phyloP scores from a whole-genome alignment of 92 coral and sea anemone genomes.

The Desmophyllum pertusum region DNA sequence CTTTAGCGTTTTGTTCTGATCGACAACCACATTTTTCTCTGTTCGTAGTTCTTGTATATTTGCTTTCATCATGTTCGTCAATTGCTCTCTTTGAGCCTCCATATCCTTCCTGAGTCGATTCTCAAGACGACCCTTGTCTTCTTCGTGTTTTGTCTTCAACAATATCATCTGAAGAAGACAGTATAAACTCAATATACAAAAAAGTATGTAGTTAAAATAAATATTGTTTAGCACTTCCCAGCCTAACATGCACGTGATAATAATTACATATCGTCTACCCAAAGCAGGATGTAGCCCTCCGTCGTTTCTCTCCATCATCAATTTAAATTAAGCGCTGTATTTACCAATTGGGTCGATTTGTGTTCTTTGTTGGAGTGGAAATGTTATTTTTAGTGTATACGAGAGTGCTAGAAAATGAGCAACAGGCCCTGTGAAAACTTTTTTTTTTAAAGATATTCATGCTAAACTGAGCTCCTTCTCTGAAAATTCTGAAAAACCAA shows the following conservation, averaged over 20 bases:
- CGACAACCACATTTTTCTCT: neutral
- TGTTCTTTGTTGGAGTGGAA: too few relatives aligned
- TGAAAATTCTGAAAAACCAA: neutral
- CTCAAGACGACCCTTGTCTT: slow-evolving; percentile 3
- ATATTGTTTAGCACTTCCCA: too few relatives aligned
- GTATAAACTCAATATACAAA: neutral
- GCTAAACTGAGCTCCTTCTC: neutral
- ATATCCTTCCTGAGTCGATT: neutral
- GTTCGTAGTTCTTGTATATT: neutral
- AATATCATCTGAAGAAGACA: neutral
- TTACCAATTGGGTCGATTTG: too few relatives aligned
- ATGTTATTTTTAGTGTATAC: too few relatives aligned
- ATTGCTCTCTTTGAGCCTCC: neutral
- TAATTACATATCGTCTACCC: too few relatives aligned
- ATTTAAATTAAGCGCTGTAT: too few relatives aligned
- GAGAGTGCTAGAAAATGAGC: too few relatives aligned
- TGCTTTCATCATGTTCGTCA: slow-evolving; percentile 19
- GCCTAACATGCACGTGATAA: neutral
- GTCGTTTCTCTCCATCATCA: too few relatives aligned
- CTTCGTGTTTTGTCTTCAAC: slow-evolving; percentile 4
- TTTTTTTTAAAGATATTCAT: too few relatives aligned
- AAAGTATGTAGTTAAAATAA: neutral
- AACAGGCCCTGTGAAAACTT: too few relatives aligned
- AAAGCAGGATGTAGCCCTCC: too few relatives aligned
- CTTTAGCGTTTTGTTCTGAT: neutral